These are phyloP conservation scores for Anarhynchus alexandrinus DNA, from an alignment of 2,113 vertebrate species.

Conservation along the genomic window DNA sequence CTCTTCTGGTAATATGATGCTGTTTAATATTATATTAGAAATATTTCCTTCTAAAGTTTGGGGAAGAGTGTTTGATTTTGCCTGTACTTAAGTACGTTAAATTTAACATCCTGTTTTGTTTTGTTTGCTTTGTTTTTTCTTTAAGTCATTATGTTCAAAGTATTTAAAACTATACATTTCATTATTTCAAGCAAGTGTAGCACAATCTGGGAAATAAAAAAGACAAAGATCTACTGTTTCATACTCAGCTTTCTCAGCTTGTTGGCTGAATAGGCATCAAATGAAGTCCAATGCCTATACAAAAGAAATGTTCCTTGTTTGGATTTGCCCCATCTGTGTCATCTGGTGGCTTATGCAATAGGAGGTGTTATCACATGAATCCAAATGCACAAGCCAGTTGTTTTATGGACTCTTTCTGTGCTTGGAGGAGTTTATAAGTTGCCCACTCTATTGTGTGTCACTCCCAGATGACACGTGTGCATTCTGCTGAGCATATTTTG, in stretches of 20 bases:
- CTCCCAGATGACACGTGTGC: slow-evolving; percentile 92
- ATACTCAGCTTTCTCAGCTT: slow-evolving; percentile 84
- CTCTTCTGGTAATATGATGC: background rate
- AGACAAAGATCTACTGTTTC: slow-evolving; percentile 77
- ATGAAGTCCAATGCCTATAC: slow-evolving; percentile 84
- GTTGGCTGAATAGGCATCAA: slow-evolving; percentile 89
- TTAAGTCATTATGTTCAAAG: background rate
- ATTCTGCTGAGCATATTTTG: slow-evolving; percentile 92
- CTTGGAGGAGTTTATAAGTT: slow-evolving; percentile 95
- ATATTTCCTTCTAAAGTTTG: background rate
- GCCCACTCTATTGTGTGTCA: slow-evolving; percentile 85
- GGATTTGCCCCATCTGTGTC: slow-evolving; percentile 94
- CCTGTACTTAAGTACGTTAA: background rate
- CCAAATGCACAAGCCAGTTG: slow-evolving; percentile 87
- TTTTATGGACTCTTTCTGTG: slow-evolving; percentile 95
- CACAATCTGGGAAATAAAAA: slow-evolving; percentile 76
- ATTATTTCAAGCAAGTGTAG: slow-evolving; percentile 70
- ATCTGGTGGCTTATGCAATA: slow-evolving; percentile 93
- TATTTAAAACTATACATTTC: slow-evolving; percentile 25
- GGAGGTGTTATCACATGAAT: slow-evolving; percentile 86
- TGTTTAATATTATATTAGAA: background rate
- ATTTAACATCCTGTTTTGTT: background rate
- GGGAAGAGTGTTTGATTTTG: background rate
- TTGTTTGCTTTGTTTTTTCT: background rate
- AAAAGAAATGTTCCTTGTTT: slow-evolving; percentile 88